Conservation (phyloP, 2,113 vertebrate species). For the Xiphophorus hellerii region DNA sequence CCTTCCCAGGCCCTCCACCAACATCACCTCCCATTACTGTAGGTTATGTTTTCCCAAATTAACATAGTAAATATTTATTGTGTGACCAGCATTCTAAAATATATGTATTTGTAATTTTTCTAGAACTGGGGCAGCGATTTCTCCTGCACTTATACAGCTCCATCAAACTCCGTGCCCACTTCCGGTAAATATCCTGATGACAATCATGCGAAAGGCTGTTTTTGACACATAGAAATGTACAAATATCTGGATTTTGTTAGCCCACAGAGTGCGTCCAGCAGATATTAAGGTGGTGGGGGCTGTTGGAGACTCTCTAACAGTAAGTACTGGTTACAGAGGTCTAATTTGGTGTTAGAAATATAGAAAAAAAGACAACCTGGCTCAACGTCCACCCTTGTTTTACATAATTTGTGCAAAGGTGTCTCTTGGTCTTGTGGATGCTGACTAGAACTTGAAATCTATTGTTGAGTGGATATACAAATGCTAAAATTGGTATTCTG, state of each 20-base stretch:
- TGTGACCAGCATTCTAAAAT: neutral
- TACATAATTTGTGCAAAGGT: neutral
- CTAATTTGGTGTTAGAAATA: slow-evolving; percentile 1
- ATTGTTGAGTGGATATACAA: no score
- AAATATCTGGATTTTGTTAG: slow-evolving; percentile 66
- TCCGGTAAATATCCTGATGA: slow-evolving; percentile 82
- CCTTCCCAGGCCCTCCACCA: slow-evolving; percentile 68
- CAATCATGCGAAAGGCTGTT: neutral
- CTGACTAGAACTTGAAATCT: neutral
- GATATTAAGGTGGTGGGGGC: slow-evolving; percentile 89
- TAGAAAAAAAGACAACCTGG: neutral
- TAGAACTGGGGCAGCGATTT: slow-evolving; percentile 95
- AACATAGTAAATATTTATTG: neutral
- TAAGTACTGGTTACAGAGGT: slow-evolving; percentile 46
- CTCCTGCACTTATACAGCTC: slow-evolving; percentile 70
- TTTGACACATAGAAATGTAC: neutral
- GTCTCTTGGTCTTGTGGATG: neutral
- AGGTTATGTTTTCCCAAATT: slow-evolving; percentile 26
- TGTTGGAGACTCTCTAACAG: slow-evolving; percentile 90
- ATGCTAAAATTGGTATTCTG: neutral
- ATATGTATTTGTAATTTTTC: slow-evolving; percentile 10
- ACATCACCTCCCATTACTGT: slow-evolving; percentile 76
- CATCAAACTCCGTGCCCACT: slow-evolving; percentile 80
- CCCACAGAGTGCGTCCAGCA: slow-evolving; percentile 85
- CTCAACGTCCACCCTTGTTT: neutral